phyloP scores from a whole-genome alignment of 2,113 vertebrate genomes.

The Illadopsis cleaveri region DNA sequence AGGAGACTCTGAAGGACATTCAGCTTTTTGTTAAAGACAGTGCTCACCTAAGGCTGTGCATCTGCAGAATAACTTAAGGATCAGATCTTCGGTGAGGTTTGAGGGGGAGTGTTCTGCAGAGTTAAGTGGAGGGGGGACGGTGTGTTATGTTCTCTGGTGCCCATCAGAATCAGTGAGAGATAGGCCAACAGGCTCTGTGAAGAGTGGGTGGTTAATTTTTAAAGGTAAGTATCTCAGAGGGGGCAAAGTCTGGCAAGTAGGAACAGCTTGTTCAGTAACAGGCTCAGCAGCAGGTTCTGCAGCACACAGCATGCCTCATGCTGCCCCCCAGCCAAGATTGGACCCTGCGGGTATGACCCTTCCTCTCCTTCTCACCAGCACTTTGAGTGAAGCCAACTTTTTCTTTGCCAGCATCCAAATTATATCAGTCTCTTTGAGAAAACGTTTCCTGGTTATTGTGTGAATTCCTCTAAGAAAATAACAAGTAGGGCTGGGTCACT shows the following conservation, averaged over 20 bases:
- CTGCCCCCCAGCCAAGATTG: fast-evolving
- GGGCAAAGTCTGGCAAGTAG: neutral
- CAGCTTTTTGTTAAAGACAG: neutral
- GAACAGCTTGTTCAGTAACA: neutral
- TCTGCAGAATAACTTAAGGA: neutral
- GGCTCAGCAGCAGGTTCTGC: neutral
- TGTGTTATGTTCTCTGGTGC: neutral
- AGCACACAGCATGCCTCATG: neutral
- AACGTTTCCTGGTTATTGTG: neutral
- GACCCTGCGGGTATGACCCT: neutral
- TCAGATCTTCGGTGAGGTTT: neutral
- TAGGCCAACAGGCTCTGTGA: neutral
- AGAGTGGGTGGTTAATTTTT: neutral
- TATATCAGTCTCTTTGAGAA: neutral
- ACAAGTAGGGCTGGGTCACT: neutral
- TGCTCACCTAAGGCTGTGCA: neutral
- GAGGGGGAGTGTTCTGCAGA: neutral
- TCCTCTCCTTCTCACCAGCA: neutral
- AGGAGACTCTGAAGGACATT: neutral
- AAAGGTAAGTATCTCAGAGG: neutral
- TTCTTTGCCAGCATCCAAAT: neutral
- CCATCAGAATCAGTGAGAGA: neutral
- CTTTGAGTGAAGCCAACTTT: neutral
- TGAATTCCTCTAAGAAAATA: neutral
- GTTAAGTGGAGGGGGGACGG: neutral